Evolutionary conservation across 92 coral and sea anemone species (phyloP).

Genomic region (Heteractis magnifica): DNA sequence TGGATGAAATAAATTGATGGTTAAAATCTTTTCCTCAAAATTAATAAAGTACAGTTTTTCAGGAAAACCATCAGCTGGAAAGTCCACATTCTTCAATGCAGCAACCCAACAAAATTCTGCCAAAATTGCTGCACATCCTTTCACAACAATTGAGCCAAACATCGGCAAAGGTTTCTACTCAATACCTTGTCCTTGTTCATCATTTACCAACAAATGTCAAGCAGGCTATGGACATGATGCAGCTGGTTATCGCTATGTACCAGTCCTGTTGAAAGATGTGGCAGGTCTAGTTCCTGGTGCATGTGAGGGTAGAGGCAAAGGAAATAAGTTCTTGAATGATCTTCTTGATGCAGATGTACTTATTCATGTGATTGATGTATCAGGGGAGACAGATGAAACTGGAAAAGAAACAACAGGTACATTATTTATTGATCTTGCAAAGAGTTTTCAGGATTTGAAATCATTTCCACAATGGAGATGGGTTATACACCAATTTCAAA

Average conservation of each 20-base stretch:
- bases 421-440: background rate
- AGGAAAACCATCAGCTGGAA: constrained; percentile 91
- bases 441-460: no score
- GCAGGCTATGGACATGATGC: constrained; percentile 74
- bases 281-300: constrained; percentile 93
- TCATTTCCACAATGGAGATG: no score
- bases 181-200: constrained; percentile 68
- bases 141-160: constrained; percentile 85
- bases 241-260: constrained; percentile 60
- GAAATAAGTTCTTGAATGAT: constrained; percentile 79
- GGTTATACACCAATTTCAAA: no score
- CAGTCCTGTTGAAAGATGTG: constrained; percentile 77
- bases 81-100: constrained; percentile 78
- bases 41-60: background rate
- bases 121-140: constrained; percentile 77
- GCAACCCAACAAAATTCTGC: constrained; percentile 76
- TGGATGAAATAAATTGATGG: no score
- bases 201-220: constrained; percentile 50
- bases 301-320: constrained; percentile 79
- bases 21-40: no score
- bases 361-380: constrained; percentile 76
- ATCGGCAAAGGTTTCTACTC: constrained; percentile 74
- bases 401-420: constrained; percentile 76
- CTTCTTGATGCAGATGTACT: constrained; percentile 85
- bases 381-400: constrained; percentile 84